Percentiles rank a stretch among this genome's conserved stretches.
These are phyloP conservation scores for Corydoras sp. DNA, from an alignment of 2,113 vertebrate species.

Conservation along the genomic window DNA sequence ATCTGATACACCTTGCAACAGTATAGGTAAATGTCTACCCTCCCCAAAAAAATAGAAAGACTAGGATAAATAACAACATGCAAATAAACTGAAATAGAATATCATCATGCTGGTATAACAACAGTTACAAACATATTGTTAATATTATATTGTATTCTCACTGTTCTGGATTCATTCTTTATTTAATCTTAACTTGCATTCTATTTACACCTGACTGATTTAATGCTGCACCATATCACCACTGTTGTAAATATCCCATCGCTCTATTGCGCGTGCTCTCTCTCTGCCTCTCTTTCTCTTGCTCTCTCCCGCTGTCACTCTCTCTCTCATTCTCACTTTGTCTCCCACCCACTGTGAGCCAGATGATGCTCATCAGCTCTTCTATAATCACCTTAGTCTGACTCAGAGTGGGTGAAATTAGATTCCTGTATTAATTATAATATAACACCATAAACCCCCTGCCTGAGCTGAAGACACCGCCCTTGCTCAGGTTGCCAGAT, in stretches of 20 bases:
- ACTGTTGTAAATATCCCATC: constrained; percentile 39
- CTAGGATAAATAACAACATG: no score
- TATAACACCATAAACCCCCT: constrained; percentile 53
- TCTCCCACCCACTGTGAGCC: constrained; percentile 35
- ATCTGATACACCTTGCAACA: no score
- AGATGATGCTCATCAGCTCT: constrained; percentile 52
- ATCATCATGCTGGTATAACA: no score
- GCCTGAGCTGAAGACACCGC: constrained; percentile 50
- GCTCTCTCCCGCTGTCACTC: constrained; percentile 8
- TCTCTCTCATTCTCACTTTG: constrained; percentile 22
- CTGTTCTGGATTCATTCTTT: background rate
- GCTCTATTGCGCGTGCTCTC: background rate
- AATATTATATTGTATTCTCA: no score
- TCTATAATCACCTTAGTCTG: constrained; percentile 54
- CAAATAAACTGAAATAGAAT: no score
- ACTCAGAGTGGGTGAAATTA: constrained; percentile 57
- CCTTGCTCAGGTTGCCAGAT: constrained; percentile 47
- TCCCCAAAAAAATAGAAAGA: no score
- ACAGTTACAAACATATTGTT: no score
- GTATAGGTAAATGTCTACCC: no score
- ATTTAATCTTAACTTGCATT: constrained; percentile 52
- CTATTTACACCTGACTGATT: constrained; percentile 38
- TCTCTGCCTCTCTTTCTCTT: constrained; percentile 24
- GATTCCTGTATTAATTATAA: constrained; percentile 65
- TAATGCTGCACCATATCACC: constrained; percentile 2